Evolutionary conservation across 2,888 invertebrate species (phyloP), one percentile per base, ranked within the genome.

Genomic region (Clistopyga incitator): DNA sequence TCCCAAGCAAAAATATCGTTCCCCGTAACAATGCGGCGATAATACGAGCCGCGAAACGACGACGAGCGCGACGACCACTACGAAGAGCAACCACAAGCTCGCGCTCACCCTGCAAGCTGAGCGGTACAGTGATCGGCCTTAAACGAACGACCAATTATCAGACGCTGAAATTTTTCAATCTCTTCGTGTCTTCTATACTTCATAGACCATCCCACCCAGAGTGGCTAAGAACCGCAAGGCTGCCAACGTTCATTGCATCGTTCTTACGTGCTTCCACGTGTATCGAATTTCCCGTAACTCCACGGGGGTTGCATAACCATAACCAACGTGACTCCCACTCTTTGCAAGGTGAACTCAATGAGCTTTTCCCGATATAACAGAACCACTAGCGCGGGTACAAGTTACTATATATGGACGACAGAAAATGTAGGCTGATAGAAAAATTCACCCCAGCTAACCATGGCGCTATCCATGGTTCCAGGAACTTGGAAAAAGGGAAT

Each of bases 11-110:
- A 85, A 85, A 82, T 84, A 82, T 82, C 79, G 78, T 54, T 77
- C 34, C 76, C 71, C 78, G 70, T 85, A 84, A 85, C 85, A 84
- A 85, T 65, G 67, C 70, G 75, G 78, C 82, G 78, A 85, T 85
- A 84, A 85, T 80, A 80, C 81, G 75, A 81, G 61, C 68, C 81
- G 45, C 74, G 61, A 64, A 78, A 81, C 70, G 61, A 56, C 70
- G 61, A 64, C 78, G 64, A 45, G 64, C 29, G 59, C 45, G 77
- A 78, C 79, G 50, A 81, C 54, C 20, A 42, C 54, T 13, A 54
- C 38, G 42, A 59, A 18, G 59, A 72, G n/a, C 47, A 10, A 47
- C 25, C 6, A 34, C 52, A 10, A 68, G 20, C 50, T 71, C 25
- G 67, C 42, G 15, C 38, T 8, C 34, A 6, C n/a, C 2, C n/a